Conservation (phyloP, 2,888 invertebrate species). For the Plusia festucae region DNA sequence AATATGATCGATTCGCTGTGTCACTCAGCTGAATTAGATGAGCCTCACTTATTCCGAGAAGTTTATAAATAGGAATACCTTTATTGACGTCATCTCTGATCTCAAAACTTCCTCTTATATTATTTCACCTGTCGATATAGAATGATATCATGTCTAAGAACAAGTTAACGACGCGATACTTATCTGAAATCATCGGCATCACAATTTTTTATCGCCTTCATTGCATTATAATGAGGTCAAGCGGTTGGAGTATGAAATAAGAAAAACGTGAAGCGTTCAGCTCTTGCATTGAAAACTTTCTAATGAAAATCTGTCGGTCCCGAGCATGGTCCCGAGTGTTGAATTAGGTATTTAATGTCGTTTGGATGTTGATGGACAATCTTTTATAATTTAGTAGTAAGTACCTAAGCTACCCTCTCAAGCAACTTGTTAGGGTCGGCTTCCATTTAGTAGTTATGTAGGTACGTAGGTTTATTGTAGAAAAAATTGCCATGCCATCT, state of each 20-base stretch:
- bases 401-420: no score
- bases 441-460: no score
- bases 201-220: conserved; percentile 13
- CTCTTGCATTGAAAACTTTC: conserved; percentile 47
- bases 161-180: conserved; percentile 7
- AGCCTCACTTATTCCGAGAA: background rate
- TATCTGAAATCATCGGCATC: conserved; percentile 17
- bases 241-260: conserved; percentile 13
- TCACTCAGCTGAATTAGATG: conserved; percentile 34
- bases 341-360: no score
- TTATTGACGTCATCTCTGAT: conserved; percentile 32
- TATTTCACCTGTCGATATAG: background rate
- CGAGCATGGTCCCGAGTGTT: no score
- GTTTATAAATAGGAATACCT: background rate
- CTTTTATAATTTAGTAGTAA: no score
- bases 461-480: no score
- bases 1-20: conserved; percentile 34
- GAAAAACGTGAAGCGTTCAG: conserved; percentile 20
- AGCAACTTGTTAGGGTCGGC: no score
- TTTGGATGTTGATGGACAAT: background rate
- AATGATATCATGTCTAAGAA: conserved; percentile 17
- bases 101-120: conserved; percentile 9
- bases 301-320: conserved; percentile 36
- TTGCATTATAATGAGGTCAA: conserved; percentile 33
- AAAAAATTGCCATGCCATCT: no score